Evolutionary conservation across 2,888 invertebrate species (phyloP).

Genomic region (Apodemia hepburni): DNA sequence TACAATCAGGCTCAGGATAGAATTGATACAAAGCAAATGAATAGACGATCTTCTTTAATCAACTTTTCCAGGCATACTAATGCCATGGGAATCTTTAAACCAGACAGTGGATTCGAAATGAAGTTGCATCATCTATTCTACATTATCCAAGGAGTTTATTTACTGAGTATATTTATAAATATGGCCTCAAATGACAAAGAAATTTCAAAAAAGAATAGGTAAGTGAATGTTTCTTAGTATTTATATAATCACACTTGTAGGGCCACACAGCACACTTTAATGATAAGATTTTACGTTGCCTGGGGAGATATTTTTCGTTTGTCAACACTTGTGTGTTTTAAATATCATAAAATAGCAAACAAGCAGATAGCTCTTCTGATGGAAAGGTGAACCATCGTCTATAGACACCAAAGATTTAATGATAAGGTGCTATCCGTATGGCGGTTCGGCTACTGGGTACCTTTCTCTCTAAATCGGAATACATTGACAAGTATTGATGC

Average conservation of each 20-base stretch:
- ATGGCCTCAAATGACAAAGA: constrained; percentile 35
- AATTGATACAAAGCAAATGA: not conserved
- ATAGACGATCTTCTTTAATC: not conserved
- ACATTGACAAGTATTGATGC: too few species aligned
- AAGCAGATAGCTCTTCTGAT: too few species aligned
- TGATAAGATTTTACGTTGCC: too few species aligned
- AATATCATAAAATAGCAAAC: too few species aligned
- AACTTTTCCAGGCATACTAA: not conserved
- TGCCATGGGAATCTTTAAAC: not conserved
- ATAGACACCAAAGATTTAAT: too few species aligned
- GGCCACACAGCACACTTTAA: too few species aligned
- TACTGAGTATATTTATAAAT: constrained; percentile 50
- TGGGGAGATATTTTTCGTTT: too few species aligned
- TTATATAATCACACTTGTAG: not conserved
- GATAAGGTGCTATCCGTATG: not conserved
- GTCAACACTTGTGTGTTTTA: too few species aligned
- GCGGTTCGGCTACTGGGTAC: too few species aligned
- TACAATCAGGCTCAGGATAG: not conserved
- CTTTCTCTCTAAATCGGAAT: too few species aligned
- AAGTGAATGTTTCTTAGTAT: not conserved
- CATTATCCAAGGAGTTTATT: constrained; percentile 55
- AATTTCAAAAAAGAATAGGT: constrained; percentile 24
- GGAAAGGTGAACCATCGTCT: too few species aligned
- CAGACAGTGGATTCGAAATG: constrained; percentile 21
- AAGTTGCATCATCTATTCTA: constrained; percentile 59